These are phyloP conservation scores for Ypsolopha sequella DNA, from an alignment of 2,888 invertebrate genomes.

Conservation along the genomic window DNA sequence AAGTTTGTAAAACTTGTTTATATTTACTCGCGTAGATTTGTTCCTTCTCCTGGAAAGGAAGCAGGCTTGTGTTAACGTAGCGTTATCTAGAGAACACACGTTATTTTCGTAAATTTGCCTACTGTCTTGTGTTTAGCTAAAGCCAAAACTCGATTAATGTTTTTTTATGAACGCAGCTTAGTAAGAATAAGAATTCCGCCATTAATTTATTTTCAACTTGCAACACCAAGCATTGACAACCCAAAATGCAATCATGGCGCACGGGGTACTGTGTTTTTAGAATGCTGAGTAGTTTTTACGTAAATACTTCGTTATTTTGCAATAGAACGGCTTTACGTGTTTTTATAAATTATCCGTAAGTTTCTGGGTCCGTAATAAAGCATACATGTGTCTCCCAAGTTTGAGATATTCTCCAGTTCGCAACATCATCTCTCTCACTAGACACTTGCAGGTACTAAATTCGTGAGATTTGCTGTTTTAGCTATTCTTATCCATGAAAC, in stretches of 20 bases:
- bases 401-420: conserved; percentile 54
- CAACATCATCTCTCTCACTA: conserved; percentile 64
- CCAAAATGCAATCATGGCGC: conserved; percentile 73
- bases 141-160: too few species aligned
- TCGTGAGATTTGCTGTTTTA: conserved; percentile 64
- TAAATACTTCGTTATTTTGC: conserved; percentile 67
- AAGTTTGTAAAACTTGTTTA: too few species aligned
- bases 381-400: conserved; percentile 64
- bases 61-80: too few species aligned
- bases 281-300: conserved; percentile 72
- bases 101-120: too few species aligned
- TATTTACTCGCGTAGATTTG: too few species aligned
- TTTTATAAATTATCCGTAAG: conserved; percentile 56
- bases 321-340: conserved; percentile 53
- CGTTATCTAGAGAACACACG: too few species aligned
- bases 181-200: conserved; percentile 28
- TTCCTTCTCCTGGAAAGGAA: too few species aligned
- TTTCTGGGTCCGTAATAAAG: conserved; percentile 46
- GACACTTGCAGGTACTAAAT: conserved; percentile 69
- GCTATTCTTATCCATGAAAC: conserved; percentile 34
- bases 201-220: conserved; percentile 42
- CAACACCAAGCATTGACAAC: conserved; percentile 66
- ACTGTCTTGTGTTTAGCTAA: too few species aligned
- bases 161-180: neutral
- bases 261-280: conserved; percentile 71